Evolutionary conservation across 2,797 vertebrate genomes (phyloP), one percentile per base, ranked within the genome.

Genomic region (Enteromius paludinosus): DNA sequence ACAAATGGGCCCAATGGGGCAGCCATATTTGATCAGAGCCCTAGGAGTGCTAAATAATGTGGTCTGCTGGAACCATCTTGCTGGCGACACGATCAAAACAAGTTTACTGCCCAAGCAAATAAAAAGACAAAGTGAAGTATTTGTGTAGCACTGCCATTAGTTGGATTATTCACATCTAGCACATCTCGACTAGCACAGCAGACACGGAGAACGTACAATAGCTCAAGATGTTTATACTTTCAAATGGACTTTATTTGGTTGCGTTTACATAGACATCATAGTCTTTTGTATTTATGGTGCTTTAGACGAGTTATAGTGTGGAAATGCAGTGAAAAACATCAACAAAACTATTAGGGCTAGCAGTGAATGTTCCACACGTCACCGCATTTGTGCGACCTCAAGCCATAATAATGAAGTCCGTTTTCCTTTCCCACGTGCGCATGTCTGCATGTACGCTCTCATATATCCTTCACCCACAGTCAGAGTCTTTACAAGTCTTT

Each of bases 401-500:
- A 47, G 43, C 28, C 54, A 14, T 28, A 47, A 47, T 33, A 35
- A 35, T 64, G n/a, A 81, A 64, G 56, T 52, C 33, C 1, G 3
- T 72, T 81, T 35, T 72, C 28, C 18, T 85, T 66, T 76, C 54
- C 35, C 17, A 78, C 12, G 1, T 61, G 38, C 38, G 6, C 17
- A 35, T 35, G 52, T 76, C 62, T 71, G 12, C 45, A 38, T 49
- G 33, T 41, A 17, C 20, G 18, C 82, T 83, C 64, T 62, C 65
- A 38, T 76, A 83, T 81, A 77, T 76, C 83, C 79, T 85, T 90
- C 89, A 86, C 75, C 76, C 62, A 87, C 87, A 83, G 86, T 90
- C 86, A 84, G 79, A 87, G 80, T 87, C 90, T 90, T 90, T 89
- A 92, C 90, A 93, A 90, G 86, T 73, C 85, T 86, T 88, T 90